These are phyloP conservation scores for Zootermopsis nevadensis DNA, from an alignment of 2,888 invertebrate genomes.

Conservation along the genomic window DNA sequence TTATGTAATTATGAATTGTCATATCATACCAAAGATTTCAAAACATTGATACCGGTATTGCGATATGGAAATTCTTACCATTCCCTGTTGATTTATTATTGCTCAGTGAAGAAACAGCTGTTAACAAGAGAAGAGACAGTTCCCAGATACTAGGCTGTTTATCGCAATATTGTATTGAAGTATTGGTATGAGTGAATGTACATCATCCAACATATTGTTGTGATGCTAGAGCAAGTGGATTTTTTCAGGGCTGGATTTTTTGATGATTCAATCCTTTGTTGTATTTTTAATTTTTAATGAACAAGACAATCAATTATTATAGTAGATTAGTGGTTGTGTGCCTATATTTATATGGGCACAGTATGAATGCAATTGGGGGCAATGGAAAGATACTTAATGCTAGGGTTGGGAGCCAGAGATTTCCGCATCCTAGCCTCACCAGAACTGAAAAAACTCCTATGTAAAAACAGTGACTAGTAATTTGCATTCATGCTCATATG, in stretches of 20 bases:
- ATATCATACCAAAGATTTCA: conserved; percentile 42
- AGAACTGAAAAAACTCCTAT: background rate
- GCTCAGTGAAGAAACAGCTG: background rate
- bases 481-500: background rate
- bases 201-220: background rate
- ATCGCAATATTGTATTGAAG: conserved; percentile 23
- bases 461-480: background rate
- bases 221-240: background rate
- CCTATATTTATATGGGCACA: conserved; percentile 36
- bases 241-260: conserved; percentile 26
- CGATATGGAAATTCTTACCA: background rate
- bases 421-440: background rate
- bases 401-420: conserved; percentile 22
- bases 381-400: conserved; percentile 29
- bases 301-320: conserved; percentile 52
- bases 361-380: conserved; percentile 29
- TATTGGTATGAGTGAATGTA: conserved; percentile 24
- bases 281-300: conserved; percentile 39
- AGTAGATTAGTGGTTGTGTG: conserved; percentile 50
- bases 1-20: conserved; percentile 29
- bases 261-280: conserved; percentile 16
- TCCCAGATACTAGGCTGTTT: background rate
- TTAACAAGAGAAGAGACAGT: background rate
- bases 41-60: background rate
- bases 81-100: conserved; percentile 6